Base-by-base conservation (phyloP, 2,888 invertebrate genomes). In the Chydorus sphaericus region DNA sequence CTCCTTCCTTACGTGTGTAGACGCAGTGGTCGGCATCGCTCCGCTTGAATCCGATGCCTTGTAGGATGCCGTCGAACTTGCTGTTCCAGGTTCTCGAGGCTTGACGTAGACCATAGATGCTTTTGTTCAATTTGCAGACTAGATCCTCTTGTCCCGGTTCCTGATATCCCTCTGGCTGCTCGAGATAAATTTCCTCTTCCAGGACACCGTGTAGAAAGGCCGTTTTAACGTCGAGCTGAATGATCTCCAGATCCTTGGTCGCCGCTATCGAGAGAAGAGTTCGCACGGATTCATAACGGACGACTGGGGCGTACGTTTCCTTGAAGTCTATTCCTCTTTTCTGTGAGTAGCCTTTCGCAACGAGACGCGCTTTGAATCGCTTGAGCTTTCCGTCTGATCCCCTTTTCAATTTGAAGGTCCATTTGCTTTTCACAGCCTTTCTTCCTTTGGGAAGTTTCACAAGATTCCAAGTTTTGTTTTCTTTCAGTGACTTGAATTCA, bases 301-400 rank as follows among this genome's bases (percentile, higher is more conserved):
- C 55, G 6, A 60, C 60, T 10, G 62, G 59, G 23, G 60, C 53
- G 50, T 58, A 62, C 11, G 59, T 61, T 10, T 62, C 58, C n/a
- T 56, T 16, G 57, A 51, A 62, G 48, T 62, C 61, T 4, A 58
- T 36, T 2, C 60, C 61, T 48, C 48, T 28, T 18, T 33, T n/a
- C 52, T 60, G 60, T 11, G 33, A 26, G 36, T 48, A 60, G 2
- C 59, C 60, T 55, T 60, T 57, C 5, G 55, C 60, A 6, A 61
- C 61, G 14, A 60, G 49, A 18, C 58, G 54, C 5, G 58, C 58
- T 48, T 61, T 59, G 11, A 26, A 18, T 10, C 49, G 29, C 8
- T 49, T 36, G 1, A 36, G 18, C 30, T 28, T 23, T 10, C 51
- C 36, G 11, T 51, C 2, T 3, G 20, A 16, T 11, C 14, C 8